Percentiles rank a stretch among this genome's conserved stretches.
phyloP scores from a whole-genome alignment of 2,113 vertebrate genomes.

The Halichoerus grypus region DNA sequence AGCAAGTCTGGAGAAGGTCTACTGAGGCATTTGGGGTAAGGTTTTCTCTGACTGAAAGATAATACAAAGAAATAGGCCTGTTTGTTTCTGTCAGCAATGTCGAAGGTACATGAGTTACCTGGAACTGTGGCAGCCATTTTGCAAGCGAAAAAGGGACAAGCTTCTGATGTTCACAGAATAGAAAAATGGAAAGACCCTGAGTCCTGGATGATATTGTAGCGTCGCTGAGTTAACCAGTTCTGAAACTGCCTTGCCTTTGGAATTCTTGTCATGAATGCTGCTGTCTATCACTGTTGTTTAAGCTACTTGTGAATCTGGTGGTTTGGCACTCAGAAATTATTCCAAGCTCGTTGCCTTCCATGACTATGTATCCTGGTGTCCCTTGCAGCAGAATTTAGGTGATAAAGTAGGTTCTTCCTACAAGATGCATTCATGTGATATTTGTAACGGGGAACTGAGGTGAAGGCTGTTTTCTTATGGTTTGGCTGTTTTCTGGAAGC shows the following conservation, averaged over 20 bases:
- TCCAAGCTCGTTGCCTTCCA: accelerated
- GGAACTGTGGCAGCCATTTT: neutral
- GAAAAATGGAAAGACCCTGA: neutral
- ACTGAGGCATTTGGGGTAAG: neutral
- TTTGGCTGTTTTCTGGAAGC: neutral
- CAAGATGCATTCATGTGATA: neutral
- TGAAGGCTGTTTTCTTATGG: neutral
- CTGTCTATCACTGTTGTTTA: neutral
- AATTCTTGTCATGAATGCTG: neutral
- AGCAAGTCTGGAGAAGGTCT: neutral
- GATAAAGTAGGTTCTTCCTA: neutral
- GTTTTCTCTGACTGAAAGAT: neutral
- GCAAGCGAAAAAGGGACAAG: neutral
- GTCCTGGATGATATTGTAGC: neutral
- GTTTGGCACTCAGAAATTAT: neutral
- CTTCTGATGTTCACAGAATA: neutral
- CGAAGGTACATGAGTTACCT: neutral
- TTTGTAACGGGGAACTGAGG: neutral
- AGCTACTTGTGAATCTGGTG: neutral
- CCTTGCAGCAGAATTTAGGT: neutral
- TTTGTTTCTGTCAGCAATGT: neutral
- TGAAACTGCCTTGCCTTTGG: neutral
- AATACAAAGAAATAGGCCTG: neutral
- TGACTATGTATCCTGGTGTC: neutral
- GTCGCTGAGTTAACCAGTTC: neutral